Base-by-base conservation (phyloP, 2,888 invertebrate species). In the Pantelozetes paolii region DNA sequence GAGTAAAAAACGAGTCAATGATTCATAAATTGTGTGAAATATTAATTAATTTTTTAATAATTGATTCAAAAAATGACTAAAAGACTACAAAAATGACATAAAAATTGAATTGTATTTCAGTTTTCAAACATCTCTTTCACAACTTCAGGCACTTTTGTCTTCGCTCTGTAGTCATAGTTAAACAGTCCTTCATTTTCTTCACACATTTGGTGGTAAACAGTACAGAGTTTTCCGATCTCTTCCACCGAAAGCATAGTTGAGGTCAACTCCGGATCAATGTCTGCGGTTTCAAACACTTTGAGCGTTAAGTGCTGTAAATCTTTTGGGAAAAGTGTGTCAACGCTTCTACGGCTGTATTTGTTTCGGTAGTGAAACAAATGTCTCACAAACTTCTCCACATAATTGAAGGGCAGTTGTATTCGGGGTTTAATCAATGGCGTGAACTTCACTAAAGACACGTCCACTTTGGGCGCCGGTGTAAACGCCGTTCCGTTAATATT, bases 401-500 rank as follows among this genome's bases (percentile, higher is more conserved):
- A 81, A 78, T 87, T 84, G 81, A 96, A 99, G 0, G 93, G 90
- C 48, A 91, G 85, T 1, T 80, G 77, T 18, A 92, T 90, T 28
- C 88, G 85, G 0, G 98, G 96, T 67, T 85, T 82, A 78, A 87
- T 87, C 11, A 89, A 82, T 0, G 99, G 98, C 20, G 88, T 86
- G 69, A 99, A 86, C 69, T 89, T 89, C 0, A 99, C 94, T 0
- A 98, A 92, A 20, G 93, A 95, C 0, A 97, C 98, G 85, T 99
- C 95, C 6, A 99, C 97, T 76, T 98, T 88, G 0, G 99, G 98
- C 80, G 90, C 89, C 0, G 99, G 99, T 40, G 96, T 86, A 84
- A 99, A 99, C 0, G 92, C 90, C 78, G 84, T 85, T 1, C 87
- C 88, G 87, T 92, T 88, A 80, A 99, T 96, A 74, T 88, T 88